A percentile compares a stretch with the other conserved stretches of the same genome.
Conservation (phyloP, 2,797 vertebrate genomes). For the Petrocephalus sullivani region DNA sequence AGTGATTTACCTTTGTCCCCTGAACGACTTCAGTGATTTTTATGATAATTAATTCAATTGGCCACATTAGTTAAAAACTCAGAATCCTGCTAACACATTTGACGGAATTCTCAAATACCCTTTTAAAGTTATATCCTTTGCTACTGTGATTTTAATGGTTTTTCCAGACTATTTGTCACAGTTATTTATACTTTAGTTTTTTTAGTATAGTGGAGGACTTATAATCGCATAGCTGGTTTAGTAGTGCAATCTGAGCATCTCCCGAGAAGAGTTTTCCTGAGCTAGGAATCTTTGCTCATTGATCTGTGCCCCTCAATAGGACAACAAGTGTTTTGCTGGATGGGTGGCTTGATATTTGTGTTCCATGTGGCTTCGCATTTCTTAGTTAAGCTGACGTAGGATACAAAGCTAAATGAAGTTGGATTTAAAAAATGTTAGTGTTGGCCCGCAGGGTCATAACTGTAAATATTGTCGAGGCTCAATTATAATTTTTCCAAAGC, state of each 20-base stretch:
- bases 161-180: not conserved
- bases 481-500: not conserved
- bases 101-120: not conserved
- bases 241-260: not conserved
- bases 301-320: not conserved
- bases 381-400: not conserved
- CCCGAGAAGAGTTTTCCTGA: not conserved
- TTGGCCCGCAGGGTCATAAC: not conserved
- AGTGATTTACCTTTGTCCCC: constrained; percentile 60
- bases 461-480: not conserved
- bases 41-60: constrained; percentile 65
- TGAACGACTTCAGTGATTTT: constrained; percentile 67
- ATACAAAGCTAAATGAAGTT: not conserved
- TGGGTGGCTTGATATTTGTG: not conserved
- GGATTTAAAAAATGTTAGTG: not conserved
- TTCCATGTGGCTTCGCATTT: not conserved
- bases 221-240: not conserved
- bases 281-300: not conserved
- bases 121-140: not conserved
- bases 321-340: not conserved
- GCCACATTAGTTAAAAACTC: constrained; percentile 49
- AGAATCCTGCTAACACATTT: not conserved
- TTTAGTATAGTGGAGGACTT: not conserved
- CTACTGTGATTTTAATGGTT: not conserved
- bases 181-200: not conserved